Evolutionary conservation across 2,797 vertebrate species (phyloP), one percentile per base, ranked within the genome.

Genomic region (Gallirallus australis): DNA sequence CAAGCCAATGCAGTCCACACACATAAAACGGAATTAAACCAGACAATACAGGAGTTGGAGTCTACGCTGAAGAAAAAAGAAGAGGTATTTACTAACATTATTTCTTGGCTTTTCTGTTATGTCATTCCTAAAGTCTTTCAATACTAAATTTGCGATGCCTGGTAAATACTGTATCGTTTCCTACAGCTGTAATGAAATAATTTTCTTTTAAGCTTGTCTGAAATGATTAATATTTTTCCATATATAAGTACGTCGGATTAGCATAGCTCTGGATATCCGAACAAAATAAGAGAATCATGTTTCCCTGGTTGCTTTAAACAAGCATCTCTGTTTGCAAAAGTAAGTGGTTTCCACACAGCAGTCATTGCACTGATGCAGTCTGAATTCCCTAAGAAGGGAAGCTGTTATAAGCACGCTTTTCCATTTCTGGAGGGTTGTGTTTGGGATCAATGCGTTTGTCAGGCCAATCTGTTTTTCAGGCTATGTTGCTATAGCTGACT

Each of bases 41-140:
- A 99, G 98, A 99, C 99, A 89, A 99, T 99, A 96, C 99, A 99
- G 97, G 99, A 99, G 94, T 97, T 99, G 94, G 99, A 99, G 94
- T 97, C 98, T 47, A 98, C 98, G 0, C 96, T 99, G 95, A 99
- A 99, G 98, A 98, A 98, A 93, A 99, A 99, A 97, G 99, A 99
- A 97, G 99, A 99, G 99, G 99, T 99, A 97, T 54, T 52, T 91
- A 27, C 52, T 81, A 66, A 68, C 30, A 52, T 77, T 80, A 68
- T 12, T 72, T 94, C 18, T 42, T 77, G 24, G 8, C 20, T 84
- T 82, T 85, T 57, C 13, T 68, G 9, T 81, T 53, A 15, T 2
- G 7, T 82, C 0, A 16, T 85, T 80, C 94, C 80, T 82, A 83
- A 90, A 77, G 5, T 5, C 31, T 93, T 91, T 59, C 24, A 47